Base-by-base conservation (phyloP, 2,797 vertebrate genomes). In the Pipistrellus pygmaeus region DNA sequence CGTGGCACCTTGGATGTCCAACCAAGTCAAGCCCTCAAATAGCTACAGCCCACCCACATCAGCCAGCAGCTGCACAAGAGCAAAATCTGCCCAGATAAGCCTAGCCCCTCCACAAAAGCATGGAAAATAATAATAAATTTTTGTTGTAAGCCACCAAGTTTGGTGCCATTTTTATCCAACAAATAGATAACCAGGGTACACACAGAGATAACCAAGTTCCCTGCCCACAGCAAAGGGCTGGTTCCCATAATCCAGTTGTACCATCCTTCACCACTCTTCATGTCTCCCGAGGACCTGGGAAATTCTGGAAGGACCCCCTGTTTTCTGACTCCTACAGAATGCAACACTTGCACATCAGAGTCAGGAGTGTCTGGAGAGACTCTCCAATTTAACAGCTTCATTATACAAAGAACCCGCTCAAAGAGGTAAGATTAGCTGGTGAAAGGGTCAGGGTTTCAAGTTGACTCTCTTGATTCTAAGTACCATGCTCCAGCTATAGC, bases 401-500 rank as follows among this genome's bases (percentile, higher is more conserved):
- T n/a, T 75, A 8, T 77, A 69, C 17, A 88, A 81, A 90, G 86
- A 90, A 71, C n/a, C 51, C 20, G 46, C 8, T 87, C 53, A 82
- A 80, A 83, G 38, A 90, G 41, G 78, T 3, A 21, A 38, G 38
- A 64, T 17, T 72, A 80, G 14, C 17, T 10, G 2, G 23, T n/a
- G 7, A 25, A n/a, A 69, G 32, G 15, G 76, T 71, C 76, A 76
- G n/a, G 13, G 2, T 44, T 53, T 25, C 51, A 91, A 44, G 12
- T 35, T 80, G 48, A 3, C 1, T 68, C 62, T 76, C 57, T 77
- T 55, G 20, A 87, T 53, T 53, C 44, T 35, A 51, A 15, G 9
- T 5, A 27, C 68, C 0, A 0, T 62, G 85, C 20, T 77, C 66
- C 30, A 69, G 14, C 35, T 73, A 32, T 15, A 66, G 23, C 20